Evolutionary conservation across 2,888 invertebrate species (phyloP), one percentile per base, ranked within the genome.

Genomic region (Leptothorax acervorum): DNA sequence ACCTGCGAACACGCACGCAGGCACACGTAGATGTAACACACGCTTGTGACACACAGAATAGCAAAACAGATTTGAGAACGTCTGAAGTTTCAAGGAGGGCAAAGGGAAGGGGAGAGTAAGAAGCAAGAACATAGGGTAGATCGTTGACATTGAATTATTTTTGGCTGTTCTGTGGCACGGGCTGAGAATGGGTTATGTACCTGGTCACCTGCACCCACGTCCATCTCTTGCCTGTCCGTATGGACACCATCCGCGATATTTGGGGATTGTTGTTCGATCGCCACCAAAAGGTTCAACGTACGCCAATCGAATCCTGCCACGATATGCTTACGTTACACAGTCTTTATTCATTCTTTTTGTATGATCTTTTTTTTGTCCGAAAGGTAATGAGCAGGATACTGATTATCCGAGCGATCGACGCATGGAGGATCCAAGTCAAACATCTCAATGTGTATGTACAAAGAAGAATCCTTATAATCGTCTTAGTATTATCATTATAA

Each of bases 131-230:
- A 74, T 15, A 79, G 28, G 83, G 42, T 86, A 86, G 60, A 85
- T 55, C 81, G 53, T 83, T 81, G 86, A 88, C 83, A 87, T 81
- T 88, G 82, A 91, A 90, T 90, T 90, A 92, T 91, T 71, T 79
- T 92, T 92, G 90, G 91, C 93, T 94, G 94, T 94, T 95, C 94
- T 94, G 94, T 92, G 93, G 93, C 92, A 92, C 93, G 93, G 94
- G 93, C 93, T 93, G 92, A 92, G 91, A 93, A 93, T 93, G 92
- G 90, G 91, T 93, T 93, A 91, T 95, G 94, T 97, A 99, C 99
- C 98, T 99, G 99, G 96, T 99, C 99, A 96, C 99, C 99, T 95
- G 99, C 99, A 96, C 99, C 99, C 95, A 99, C 97, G 95, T 98
- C 98, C 95, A 97, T 96, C 95, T 99, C 99, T 93, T 97, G 97